Evolutionary conservation across 2,797 vertebrate species (phyloP).

Genomic region (Molossus alvarezi): DNA sequence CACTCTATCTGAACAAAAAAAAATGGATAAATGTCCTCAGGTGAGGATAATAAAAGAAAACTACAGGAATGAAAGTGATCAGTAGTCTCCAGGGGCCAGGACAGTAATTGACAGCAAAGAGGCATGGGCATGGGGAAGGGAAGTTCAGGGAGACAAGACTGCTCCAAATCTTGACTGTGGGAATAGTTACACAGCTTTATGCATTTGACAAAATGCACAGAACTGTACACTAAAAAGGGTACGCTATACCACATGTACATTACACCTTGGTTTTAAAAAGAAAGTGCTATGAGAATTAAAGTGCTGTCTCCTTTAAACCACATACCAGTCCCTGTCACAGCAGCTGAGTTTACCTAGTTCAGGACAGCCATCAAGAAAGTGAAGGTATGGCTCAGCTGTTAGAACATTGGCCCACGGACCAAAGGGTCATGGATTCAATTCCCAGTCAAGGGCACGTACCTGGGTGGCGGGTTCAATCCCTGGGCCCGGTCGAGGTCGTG

Average conservation of each 20-base stretch:
- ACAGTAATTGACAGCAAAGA: neutral
- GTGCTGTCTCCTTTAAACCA: neutral
- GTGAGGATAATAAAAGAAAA: too few species aligned
- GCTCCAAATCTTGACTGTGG: neutral
- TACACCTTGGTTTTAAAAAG: neutral
- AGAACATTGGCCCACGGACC: too few species aligned
- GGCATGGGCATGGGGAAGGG: neutral
- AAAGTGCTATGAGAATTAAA: neutral
- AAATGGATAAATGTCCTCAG: too few species aligned
- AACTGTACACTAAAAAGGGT: neutral
- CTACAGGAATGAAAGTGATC: neutral
- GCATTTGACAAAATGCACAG: neutral
- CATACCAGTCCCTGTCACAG: neutral
- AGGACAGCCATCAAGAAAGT: neutral
- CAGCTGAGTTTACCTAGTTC: neutral
- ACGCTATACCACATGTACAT: rapidly evolving
- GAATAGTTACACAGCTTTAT: neutral
- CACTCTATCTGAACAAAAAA: too few species aligned
- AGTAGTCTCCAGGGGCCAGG: neutral
- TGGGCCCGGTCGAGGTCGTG: too few species aligned
- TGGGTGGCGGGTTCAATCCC: too few species aligned
- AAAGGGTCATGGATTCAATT: too few species aligned
- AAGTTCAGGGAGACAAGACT: too few species aligned
- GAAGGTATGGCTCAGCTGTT: too few species aligned
- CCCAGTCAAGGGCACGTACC: too few species aligned